Conservation (phyloP, 2,113 vertebrate genomes). For the Calidris pygmaea region DNA sequence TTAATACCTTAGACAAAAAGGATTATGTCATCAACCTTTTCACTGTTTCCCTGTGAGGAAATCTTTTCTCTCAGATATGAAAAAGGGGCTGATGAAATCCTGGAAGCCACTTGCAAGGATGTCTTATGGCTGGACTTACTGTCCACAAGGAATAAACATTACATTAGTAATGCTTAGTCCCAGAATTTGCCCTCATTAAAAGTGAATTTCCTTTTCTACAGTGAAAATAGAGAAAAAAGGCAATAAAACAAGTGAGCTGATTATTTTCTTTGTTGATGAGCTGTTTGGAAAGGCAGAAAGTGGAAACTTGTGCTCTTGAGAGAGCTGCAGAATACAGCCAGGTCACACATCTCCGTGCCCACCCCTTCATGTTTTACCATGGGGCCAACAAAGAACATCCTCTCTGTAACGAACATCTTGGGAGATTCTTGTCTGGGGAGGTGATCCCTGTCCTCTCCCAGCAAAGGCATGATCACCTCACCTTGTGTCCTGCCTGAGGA, state of each 20-base stretch:
- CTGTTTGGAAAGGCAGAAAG: background rate
- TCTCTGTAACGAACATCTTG: background rate
- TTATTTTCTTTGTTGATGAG: background rate
- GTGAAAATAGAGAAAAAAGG: background rate
- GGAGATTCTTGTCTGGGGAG: background rate
- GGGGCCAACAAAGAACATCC: background rate
- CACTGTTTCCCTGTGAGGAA: background rate
- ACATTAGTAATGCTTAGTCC: background rate
- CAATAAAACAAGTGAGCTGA: background rate
- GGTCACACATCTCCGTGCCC: background rate
- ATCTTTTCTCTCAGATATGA: background rate
- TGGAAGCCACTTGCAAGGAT: background rate
- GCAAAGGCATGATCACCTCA: rapidly evolving
- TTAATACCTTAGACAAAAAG: background rate
- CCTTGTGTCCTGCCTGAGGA: background rate
- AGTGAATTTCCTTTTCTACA: background rate
- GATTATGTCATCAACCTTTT: background rate
- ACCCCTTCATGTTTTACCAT: background rate
- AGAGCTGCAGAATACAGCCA: background rate
- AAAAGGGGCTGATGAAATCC: background rate
- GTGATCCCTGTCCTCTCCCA: background rate
- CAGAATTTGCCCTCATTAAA: background rate
- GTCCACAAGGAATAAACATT: background rate
- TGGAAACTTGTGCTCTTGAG: background rate
- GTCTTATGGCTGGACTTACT: background rate